Percentiles rank a stretch among this genome's conserved stretches.
These are phyloP conservation scores for Hoplostethus mediterraneus DNA, from an alignment of 2,797 vertebrate species.

Conservation along the genomic window DNA sequence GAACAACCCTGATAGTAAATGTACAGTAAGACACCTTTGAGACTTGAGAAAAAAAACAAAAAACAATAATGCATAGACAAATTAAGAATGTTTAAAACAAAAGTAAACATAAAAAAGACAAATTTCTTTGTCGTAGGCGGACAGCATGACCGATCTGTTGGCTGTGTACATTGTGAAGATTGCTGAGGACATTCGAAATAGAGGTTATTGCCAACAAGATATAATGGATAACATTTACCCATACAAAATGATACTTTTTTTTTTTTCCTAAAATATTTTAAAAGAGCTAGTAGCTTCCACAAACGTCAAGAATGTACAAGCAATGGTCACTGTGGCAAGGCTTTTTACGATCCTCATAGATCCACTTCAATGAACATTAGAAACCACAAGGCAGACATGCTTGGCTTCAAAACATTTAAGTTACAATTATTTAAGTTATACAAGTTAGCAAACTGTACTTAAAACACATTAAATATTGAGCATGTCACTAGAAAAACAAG, in stretches of 20 bases:
- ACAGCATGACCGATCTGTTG: slow-evolving; percentile 61
- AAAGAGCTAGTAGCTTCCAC: slow-evolving; percentile 71
- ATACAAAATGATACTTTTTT: slow-evolving; percentile 45
- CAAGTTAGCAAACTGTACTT: slow-evolving; percentile 79
- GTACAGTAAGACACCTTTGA: slow-evolving; percentile 77
- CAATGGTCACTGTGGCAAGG: slow-evolving; percentile 68
- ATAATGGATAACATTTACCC: slow-evolving; percentile 58
- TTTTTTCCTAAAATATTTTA: slow-evolving; percentile 57
- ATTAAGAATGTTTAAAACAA: slow-evolving; percentile 75
- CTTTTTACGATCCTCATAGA: slow-evolving; percentile 55
- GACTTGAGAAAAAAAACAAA: slow-evolving; percentile 17
- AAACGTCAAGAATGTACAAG: slow-evolving; percentile 77
- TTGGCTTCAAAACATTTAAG: slow-evolving; percentile 77
- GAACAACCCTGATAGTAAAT: slow-evolving; percentile 69
- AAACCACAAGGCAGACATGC: slow-evolving; percentile 82
- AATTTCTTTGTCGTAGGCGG: slow-evolving; percentile 62
- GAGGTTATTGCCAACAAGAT: slow-evolving; percentile 79
- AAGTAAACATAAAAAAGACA: slow-evolving; percentile 76
- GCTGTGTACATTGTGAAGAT: slow-evolving; percentile 69
- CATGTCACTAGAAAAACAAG: slow-evolving; percentile 75
- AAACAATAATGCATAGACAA: slow-evolving; percentile 84
- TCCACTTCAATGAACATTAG: slow-evolving; percentile 67
- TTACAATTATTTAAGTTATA: slow-evolving; percentile 81
- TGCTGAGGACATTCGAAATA: slow-evolving; percentile 76
- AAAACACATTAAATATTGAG: slow-evolving; percentile 84